These are phyloP conservation scores for Phallusia fumigata DNA, from an alignment of 23 tunicate genomes.

Conservation along the genomic window DNA sequence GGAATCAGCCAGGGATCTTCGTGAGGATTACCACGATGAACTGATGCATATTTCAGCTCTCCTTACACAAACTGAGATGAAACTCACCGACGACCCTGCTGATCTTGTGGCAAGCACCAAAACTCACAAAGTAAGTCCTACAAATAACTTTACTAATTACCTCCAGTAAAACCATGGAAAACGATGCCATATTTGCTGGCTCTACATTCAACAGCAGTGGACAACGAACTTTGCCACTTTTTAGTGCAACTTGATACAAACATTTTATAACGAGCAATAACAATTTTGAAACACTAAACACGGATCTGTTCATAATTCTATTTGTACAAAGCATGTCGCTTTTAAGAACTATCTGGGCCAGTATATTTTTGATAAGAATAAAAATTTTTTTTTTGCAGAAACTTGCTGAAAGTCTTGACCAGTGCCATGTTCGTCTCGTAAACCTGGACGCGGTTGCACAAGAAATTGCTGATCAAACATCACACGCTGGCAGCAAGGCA, in stretches of 20 bases:
- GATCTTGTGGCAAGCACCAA: constrained; percentile 20
- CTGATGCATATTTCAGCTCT: constrained; percentile 61
- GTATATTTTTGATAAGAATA: background rate
- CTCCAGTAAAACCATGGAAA: too few relatives aligned
- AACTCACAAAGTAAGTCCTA: constrained; percentile 29
- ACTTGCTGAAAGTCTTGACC: constrained; percentile 41
- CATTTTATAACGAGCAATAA: background rate
- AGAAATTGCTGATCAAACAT: constrained; percentile 89
- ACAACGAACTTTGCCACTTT: background rate
- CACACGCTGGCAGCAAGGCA: constrained; percentile 63
- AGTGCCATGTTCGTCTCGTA: constrained; percentile 58
- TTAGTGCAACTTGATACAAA: background rate
- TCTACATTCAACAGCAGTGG: background rate
- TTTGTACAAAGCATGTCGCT: too few relatives aligned
- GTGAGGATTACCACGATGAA: constrained; percentile 79
- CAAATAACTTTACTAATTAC: too few relatives aligned
- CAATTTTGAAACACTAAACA: too few relatives aligned
- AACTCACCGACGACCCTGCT: constrained; percentile 32
- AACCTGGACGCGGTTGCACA: constrained; percentile 74
- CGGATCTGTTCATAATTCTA: too few relatives aligned
- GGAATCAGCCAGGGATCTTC: constrained; percentile 55
- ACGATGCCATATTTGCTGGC: background rate
- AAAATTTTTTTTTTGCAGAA: constrained; percentile 21
- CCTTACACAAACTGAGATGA: constrained; percentile 45
- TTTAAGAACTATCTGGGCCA: too few relatives aligned